Conservation (phyloP, 2,888 invertebrate species). For the Graphium colonna region DNA sequence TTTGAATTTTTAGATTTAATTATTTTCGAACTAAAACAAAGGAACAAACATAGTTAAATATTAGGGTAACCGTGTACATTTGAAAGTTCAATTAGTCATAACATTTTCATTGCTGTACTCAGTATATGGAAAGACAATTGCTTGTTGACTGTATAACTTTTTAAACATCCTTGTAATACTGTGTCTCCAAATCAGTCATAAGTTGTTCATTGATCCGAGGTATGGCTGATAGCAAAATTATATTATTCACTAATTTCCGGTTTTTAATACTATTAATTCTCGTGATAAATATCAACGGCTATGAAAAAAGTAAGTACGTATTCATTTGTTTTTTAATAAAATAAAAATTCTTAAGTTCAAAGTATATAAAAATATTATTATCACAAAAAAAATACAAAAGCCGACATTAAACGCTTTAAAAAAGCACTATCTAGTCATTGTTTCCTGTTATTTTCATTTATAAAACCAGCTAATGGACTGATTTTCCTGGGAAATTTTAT, state of each 20-base stretch:
- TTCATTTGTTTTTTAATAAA: background rate
- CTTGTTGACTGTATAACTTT: slow-evolving; percentile 34
- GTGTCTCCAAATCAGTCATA: slow-evolving; percentile 8
- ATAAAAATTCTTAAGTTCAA: too few relatives aligned
- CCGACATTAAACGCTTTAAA: too few relatives aligned
- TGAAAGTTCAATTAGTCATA: slow-evolving; percentile 7
- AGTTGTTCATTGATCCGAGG: slow-evolving; percentile 10
- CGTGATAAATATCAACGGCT: slow-evolving; percentile 33
- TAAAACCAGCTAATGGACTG: too few relatives aligned
- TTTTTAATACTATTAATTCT: slow-evolving; percentile 31
- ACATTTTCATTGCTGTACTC: slow-evolving; percentile 14
- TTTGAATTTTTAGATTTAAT: background rate
- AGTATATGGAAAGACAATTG: slow-evolving; percentile 34
- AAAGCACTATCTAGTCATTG: too few relatives aligned
- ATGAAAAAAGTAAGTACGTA: slow-evolving; percentile 57
- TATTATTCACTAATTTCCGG: slow-evolving; percentile 3
- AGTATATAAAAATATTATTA: too few relatives aligned
- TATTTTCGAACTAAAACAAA: slow-evolving; percentile 12
- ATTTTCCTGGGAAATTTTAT: too few relatives aligned
- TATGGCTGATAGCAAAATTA: slow-evolving; percentile 13
- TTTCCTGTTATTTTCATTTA: too few relatives aligned
- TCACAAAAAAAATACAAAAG: too few relatives aligned
- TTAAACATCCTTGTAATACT: slow-evolving; percentile 37
- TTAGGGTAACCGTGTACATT: slow-evolving; percentile 23
- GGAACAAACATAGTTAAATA: slow-evolving; percentile 32